Percentiles rank a stretch among this genome's conserved stretches.
Evolutionary conservation across 37 sponge, comb jelly and placozoan species (phyloP).

Genomic region (Geodia barretti): DNA sequence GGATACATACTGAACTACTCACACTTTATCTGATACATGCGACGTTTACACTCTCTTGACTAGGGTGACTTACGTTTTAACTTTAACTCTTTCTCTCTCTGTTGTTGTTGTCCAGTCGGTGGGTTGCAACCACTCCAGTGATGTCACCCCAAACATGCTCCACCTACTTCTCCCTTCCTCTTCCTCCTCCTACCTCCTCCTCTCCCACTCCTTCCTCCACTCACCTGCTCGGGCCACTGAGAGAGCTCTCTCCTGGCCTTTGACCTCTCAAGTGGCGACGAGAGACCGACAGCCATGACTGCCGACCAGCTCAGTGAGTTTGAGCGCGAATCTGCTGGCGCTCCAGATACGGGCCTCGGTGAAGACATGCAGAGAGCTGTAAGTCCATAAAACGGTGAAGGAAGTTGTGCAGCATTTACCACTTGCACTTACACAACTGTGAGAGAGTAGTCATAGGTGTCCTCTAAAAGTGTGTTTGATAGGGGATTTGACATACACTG

Average conservation of each 20-base stretch:
- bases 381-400: neutral
- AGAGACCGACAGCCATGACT: conserved; percentile 7
- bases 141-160: neutral
- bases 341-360: conserved; percentile 45
- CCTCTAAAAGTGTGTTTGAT: too few relatives aligned
- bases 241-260: conserved; percentile 55
- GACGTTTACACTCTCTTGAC: too few relatives aligned
- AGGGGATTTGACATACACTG: too few relatives aligned
- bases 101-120: too few relatives aligned
- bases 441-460: too few relatives aligned
- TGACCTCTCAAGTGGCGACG: conserved; percentile 60
- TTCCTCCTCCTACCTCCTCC: neutral
- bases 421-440: too few relatives aligned
- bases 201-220: neutral
- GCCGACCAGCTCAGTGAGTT: conserved; percentile 45
- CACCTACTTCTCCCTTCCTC: neutral
- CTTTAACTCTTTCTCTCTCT: too few relatives aligned
- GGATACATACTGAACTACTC: neutral
- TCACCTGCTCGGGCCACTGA: conserved; percentile 49
- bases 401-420: neutral
- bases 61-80: too few relatives aligned
- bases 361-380: conserved; percentile 20
- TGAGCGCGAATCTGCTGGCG: conserved; percentile 70
- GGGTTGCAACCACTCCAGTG: conserved; percentile 7
- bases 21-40: too few relatives aligned